Base-by-base conservation (phyloP, 1,140 invertebrate genomes). In the Papilio dardanus region DNA sequence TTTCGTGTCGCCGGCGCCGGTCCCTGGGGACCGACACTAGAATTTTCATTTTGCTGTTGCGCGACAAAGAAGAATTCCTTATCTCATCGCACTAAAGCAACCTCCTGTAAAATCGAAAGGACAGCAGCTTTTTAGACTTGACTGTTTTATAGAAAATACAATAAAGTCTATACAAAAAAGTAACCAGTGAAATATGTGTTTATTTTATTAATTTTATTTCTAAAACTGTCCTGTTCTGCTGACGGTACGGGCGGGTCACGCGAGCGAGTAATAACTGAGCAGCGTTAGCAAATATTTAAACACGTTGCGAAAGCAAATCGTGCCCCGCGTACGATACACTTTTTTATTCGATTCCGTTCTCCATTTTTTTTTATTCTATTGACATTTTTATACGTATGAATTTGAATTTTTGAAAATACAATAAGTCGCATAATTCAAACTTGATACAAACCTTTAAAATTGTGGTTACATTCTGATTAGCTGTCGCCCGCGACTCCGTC, bases 231-330 rank as follows among this genome's bases (percentile, higher is more conserved):
- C 10, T 62, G 30, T 66, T 40, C 30, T 74, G 73, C 73, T 74
- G 37, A 19, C 73, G 3, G 31, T 74, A 66, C 19, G 21, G 21
- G 33, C 37, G 19, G 16, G 46, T 35, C 65, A 67, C 65, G 65
- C 65, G 31, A 65, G 62, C 62, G 62, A 66, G 66, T 40, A 40
- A 68, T 68, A 68, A 40, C 33, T 12, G 66, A 40, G 66, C 66
- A 24, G 66, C 35, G 66, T 68, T 68, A 21, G 66, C 66, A 68
- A 68, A 68, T 68, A 68, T 68, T 68, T 68, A 68, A 68, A 68
- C 66, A 68, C 66, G 66, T 68, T 40, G 35, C 66, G 35, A 33
- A 35, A 68, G 33, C 66, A 40, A 68, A 68, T 40, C 66, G 35
- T 24, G 35, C 66, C n/a, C 31, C 7, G 66, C 8, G 66, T 35